These are phyloP conservation scores for Semicossyphus pulcher DNA, from an alignment of 2,113 vertebrate species.

Conservation along the genomic window DNA sequence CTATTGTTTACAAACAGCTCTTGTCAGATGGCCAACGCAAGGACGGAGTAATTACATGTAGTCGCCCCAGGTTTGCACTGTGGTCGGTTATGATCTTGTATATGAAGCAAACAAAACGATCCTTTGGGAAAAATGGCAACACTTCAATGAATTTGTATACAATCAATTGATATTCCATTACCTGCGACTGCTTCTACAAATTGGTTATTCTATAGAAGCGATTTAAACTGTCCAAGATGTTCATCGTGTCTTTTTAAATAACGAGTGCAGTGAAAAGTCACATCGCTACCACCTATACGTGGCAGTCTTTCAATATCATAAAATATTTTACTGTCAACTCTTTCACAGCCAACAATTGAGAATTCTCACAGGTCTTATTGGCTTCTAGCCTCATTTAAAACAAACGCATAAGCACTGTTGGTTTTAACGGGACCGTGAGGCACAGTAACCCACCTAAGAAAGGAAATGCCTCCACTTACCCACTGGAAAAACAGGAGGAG, in stretches of 20 bases:
- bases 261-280: not conserved
- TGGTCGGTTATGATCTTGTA: not conserved
- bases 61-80: not conserved
- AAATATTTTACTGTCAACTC: constrained; percentile 30
- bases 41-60: constrained; percentile 12
- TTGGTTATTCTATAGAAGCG: not conserved
- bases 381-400: constrained; percentile 59
- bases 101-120: not conserved
- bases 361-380: constrained; percentile 51
- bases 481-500: constrained; percentile 64
- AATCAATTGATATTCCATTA: not conserved
- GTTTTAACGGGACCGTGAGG: constrained; percentile 65
- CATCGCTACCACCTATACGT: not conserved
- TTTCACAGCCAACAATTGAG: constrained; percentile 34
- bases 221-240: not conserved
- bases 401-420: constrained; percentile 66
- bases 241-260: not conserved
- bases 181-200: not conserved
- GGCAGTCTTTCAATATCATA: constrained; percentile 26
- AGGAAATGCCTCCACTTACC: constrained; percentile 72
- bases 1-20: constrained; percentile 60
- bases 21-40: too few species aligned
- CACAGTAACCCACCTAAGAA: constrained; percentile 63
- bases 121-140: not conserved
- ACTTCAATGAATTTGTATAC: not conserved